A percentile compares a stretch with the other conserved stretches of the same genome.
Evolutionary conservation across 2,797 vertebrate genomes (phyloP).

Genomic region (Lycodopsis pacificus): DNA sequence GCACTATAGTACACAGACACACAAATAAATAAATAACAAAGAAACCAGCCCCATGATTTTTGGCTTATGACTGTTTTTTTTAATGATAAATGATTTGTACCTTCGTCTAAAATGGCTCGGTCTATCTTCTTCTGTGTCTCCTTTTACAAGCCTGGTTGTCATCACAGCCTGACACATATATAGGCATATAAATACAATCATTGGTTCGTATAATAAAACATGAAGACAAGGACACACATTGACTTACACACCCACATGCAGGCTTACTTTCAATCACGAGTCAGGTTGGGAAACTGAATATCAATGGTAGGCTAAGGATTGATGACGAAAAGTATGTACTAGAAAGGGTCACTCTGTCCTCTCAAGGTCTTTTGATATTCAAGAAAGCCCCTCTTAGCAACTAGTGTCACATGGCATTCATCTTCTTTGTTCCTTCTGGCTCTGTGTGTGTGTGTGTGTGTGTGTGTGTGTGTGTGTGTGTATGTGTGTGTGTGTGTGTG

Average conservation of each 20-base stretch:
- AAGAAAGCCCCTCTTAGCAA: conserved; percentile 32
- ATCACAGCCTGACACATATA: conserved; percentile 39
- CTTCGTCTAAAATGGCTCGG: conserved; percentile 25
- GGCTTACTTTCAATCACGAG: conserved; percentile 25
- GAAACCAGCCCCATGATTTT: background rate
- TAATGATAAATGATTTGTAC: conserved; percentile 29
- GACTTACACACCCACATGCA: background rate
- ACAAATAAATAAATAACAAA: background rate
- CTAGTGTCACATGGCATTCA: conserved; percentile 66
- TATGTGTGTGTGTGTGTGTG: conserved; percentile 13
- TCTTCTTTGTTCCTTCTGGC: conserved; percentile 51
- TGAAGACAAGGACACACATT: conserved; percentile 4
- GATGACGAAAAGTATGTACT: background rate
- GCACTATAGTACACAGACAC: background rate
- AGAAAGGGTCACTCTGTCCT: conserved; percentile 48
- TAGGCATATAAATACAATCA: conserved; percentile 20
- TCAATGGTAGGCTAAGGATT: conserved; percentile 14
- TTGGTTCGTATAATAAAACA: background rate
- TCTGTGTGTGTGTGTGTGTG: conserved; percentile 9
- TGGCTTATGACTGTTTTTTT: too few relatives aligned
- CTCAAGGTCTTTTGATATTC: conserved; percentile 61
- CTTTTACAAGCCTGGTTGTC: conserved; percentile 45
- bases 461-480: conserved; percentile 20
- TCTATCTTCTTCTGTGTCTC: conserved; percentile 40
- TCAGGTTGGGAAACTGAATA: conserved; percentile 4